phyloP scores from a whole-genome alignment of 2,113 vertebrate genomes.

The Vulpes ferrilata region DNA sequence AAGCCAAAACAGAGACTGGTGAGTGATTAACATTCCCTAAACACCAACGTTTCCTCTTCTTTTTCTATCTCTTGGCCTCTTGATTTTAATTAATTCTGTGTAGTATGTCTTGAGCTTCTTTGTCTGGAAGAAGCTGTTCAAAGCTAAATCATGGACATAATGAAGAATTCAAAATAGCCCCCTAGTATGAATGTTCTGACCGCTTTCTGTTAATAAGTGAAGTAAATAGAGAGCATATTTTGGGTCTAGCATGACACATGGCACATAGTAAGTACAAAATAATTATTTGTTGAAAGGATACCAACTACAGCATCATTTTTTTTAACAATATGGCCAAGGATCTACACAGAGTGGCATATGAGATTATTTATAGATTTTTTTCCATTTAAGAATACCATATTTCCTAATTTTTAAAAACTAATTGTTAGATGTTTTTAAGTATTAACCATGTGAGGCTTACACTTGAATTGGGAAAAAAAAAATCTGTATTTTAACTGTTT shows the following conservation, averaged over 20 bases:
- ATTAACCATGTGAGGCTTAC: not conserved
- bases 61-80: slow-evolving; percentile 62
- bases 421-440: slow-evolving; percentile 46
- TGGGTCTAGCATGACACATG: slow-evolving; percentile 17
- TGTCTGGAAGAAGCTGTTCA: slow-evolving; percentile 7
- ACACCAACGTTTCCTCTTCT: slow-evolving; percentile 56
- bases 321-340: not conserved
- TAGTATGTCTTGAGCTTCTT: slow-evolving; percentile 36
- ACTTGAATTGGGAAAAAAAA: not conserved
- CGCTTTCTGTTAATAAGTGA: not conserved
- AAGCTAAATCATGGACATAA: slow-evolving; percentile 36
- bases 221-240: slow-evolving; percentile 61
- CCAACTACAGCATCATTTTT: not conserved
- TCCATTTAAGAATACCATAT: not conserved
- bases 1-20: slow-evolving; percentile 66
- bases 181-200: not conserved
- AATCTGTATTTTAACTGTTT: not conserved
- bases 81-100: slow-evolving; percentile 75
- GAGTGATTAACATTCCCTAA: slow-evolving; percentile 71
- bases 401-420: not conserved
- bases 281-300: slow-evolving; percentile 63
- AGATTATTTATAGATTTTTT: slow-evolving; percentile 8
- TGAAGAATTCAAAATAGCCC: slow-evolving; percentile 27
- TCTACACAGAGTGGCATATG: not conserved
- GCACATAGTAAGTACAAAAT: not conserved